phyloP scores from a whole-genome alignment of 2,797 vertebrate genomes.

The Vultur gryphus region DNA sequence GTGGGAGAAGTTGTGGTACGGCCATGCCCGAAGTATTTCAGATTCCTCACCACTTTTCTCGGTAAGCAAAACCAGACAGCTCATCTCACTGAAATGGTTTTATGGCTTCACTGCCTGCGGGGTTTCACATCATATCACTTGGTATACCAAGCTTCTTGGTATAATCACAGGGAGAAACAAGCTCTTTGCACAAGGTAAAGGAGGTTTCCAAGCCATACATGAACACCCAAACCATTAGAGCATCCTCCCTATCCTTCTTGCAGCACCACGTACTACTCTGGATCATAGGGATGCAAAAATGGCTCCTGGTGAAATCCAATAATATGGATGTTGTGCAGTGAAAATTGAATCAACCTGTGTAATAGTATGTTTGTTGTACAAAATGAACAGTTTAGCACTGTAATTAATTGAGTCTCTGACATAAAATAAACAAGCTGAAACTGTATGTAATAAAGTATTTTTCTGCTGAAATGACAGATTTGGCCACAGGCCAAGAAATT shows the following conservation, averaged over 20 bases:
- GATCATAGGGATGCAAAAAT: background rate
- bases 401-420: background rate
- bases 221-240: background rate
- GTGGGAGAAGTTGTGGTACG: constrained; percentile 85
- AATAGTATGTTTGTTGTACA: background rate
- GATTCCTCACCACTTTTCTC: constrained; percentile 77
- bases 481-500: background rate
- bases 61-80: constrained; percentile 72
- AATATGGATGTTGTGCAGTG: background rate
- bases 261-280: background rate
- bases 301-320: background rate
- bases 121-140: background rate
- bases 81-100: background rate
- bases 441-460: background rate
- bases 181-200: background rate
- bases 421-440: background rate
- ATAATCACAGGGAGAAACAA: background rate
- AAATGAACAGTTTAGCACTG: background rate
- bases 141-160: background rate
- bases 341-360: background rate
- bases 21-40: constrained; percentile 85
- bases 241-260: background rate
- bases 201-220: background rate
- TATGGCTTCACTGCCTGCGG: background rate
- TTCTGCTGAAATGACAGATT: background rate